These are phyloP conservation scores for Thryonomys swinderianus DNA, from an alignment of 2,113 vertebrate genomes.

Conservation along the genomic window DNA sequence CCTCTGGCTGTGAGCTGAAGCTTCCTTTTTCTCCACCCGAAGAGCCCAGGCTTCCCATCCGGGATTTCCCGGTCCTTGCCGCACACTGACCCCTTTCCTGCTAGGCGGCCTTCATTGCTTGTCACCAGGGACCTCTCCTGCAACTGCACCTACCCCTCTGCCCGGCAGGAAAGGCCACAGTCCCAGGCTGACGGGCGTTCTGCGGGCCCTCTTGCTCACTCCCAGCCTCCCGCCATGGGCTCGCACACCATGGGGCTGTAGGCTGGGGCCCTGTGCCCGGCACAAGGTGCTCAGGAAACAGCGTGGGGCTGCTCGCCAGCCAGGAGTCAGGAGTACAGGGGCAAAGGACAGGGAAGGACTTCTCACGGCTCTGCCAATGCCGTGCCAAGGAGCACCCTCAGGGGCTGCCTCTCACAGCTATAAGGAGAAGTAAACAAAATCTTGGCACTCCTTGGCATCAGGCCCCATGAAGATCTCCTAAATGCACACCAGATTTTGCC, in stretches of 20 bases:
- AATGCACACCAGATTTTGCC: background rate
- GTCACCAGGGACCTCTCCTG: too few species aligned
- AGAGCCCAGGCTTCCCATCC: background rate
- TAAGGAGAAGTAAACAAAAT: rapidly evolving
- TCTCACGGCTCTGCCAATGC: background rate
- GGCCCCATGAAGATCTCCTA: background rate
- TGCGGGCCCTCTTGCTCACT: background rate
- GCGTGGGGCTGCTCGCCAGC: background rate
- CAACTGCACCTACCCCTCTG: background rate
- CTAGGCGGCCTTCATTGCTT: background rate
- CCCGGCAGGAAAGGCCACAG: background rate
- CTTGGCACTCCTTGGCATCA: too few species aligned
- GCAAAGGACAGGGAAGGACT: background rate
- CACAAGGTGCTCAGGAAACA: background rate
- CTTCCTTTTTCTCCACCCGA: background rate
- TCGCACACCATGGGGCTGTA: background rate
- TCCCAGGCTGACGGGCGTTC: background rate
- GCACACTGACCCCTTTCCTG: background rate
- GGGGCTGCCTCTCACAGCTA: background rate
- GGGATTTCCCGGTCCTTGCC: background rate
- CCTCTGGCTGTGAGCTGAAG: background rate
- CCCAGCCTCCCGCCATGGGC: background rate
- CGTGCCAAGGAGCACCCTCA: background rate
- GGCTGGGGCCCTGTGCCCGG: background rate
- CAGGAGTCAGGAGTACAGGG: too few species aligned